Percentiles rank a stretch among this genome's conserved stretches.
These are phyloP conservation scores for Anagyrus pseudococci DNA, from an alignment of 2,888 invertebrate genomes.

Conservation along the genomic window DNA sequence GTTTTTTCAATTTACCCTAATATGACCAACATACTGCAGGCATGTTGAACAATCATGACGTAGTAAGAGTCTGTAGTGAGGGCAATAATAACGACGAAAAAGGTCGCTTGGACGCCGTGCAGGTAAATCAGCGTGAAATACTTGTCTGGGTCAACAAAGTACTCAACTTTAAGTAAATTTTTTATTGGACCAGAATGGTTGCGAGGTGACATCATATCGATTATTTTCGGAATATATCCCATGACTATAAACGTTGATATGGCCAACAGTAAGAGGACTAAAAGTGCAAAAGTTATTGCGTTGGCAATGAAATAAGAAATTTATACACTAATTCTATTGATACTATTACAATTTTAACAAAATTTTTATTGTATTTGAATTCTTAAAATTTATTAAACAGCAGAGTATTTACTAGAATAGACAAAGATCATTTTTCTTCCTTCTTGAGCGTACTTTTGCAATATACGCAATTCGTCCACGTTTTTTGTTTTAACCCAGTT, in stretches of 20 bases:
- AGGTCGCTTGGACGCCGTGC: conserved; percentile 12
- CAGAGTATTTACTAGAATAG: conserved; percentile 6
- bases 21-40: conserved; percentile 25
- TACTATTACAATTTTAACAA: not conserved
- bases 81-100: not conserved
- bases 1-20: conserved; percentile 29
- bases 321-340: no score
- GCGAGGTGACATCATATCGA: not conserved
- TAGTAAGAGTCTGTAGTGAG: conserved; percentile 15
- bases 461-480: conserved; percentile 4
- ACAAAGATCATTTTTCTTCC: conserved; percentile 1
- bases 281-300: no score
- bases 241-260: not conserved
- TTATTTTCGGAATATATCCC: conserved; percentile 6
- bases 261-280: not conserved
- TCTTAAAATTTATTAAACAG: not conserved
- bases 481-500: conserved; percentile 2
- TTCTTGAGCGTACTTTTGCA: conserved; percentile 1
- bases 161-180: conserved; percentile 19
- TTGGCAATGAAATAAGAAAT: no score
- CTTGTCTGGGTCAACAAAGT: conserved; percentile 10
- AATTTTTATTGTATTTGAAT: not conserved
- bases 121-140: conserved; percentile 21
- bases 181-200: conserved; percentile 6
- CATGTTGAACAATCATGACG: conserved; percentile 20